Percentiles rank a stretch among this genome's conserved stretches.
These are phyloP conservation scores for Aratinga solstitialis DNA, from an alignment of 2,797 vertebrate species.

Conservation along the genomic window DNA sequence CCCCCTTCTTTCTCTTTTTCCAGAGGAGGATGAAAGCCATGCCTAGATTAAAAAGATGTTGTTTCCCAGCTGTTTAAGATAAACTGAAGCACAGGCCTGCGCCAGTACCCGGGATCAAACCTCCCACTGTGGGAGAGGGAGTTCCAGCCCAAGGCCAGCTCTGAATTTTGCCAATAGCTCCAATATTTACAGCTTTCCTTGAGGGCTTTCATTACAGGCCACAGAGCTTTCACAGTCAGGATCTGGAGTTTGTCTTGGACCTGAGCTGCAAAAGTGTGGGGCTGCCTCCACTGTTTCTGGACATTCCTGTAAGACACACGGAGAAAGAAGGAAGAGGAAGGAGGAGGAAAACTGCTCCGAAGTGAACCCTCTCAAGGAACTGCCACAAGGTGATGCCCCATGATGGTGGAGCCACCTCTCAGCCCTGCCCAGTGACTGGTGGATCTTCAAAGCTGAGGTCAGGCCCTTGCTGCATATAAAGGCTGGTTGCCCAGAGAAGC, in stretches of 20 bases:
- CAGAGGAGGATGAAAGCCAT: background rate
- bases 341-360: background rate
- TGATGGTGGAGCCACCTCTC: background rate
- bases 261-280: background rate
- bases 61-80: constrained; percentile 6
- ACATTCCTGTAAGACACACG: background rate
- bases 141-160: constrained; percentile 2
- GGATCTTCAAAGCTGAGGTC: too few relatives aligned
- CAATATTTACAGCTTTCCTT: constrained; percentile 44
- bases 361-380: background rate
- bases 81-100: background rate
- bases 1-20: background rate
- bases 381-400: background rate
- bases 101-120: background rate
- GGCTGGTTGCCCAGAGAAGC: background rate
- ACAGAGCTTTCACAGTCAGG: background rate
- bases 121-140: constrained; percentile 23
- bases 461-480: background rate
- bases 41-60: background rate
- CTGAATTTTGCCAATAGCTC: constrained; percentile 21
- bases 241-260: constrained; percentile 65
- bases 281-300: background rate
- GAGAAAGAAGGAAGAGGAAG: background rate
- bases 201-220: constrained; percentile 35
- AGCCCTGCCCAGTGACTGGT: fast-evolving